Evolutionary conservation across 1,140 invertebrate species (phyloP), one percentile per base, ranked within the genome.

Genomic region (Drosophila paulistorum): DNA sequence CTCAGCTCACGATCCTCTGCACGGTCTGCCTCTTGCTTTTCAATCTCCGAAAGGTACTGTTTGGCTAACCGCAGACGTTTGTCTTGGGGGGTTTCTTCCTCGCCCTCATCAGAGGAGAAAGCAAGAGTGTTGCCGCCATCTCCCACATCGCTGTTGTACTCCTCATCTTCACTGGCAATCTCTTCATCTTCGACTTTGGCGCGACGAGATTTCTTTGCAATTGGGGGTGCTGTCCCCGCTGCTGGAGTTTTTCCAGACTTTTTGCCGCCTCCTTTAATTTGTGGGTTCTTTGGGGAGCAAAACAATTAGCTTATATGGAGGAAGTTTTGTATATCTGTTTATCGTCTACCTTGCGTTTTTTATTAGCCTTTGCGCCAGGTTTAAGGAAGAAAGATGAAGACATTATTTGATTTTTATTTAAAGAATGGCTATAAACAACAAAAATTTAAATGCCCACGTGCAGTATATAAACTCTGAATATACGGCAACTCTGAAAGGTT

Each of bases 51-150:
- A 39, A 99, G 93, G 93, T 98, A 98, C 91, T 97, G 94, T 91
- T 98, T 98, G 0, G 97, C 97, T 68, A 98, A 92, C 39, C 97
- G 93, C 39, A 99, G 78, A 81, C 96, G 96, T 90, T 98, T 98
- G 84, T 98, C 96, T 91, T 98, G 97, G 0, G 96, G 95, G 7
- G 97, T 98, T 91, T 96, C 95, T 68, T 97, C 95, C 75, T 96
- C 95, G 7, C 94, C 94, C 57, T 93, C 94, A 45, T 93, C 94
- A 2, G 93, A 92, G 41, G 94, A 94, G 30, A 93, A 93, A 66
- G 93, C 92, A 65, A 94, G 92, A 20, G 93, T 92, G 35, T 93
- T 92, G 71, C 91, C 93, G 82, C 93, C 93, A 3, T 93, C 92
- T 70, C 91, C 93, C 20, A 94, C 87, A 20, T 93, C 94, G 54